phyloP scores from a whole-genome alignment of 30 jellyfish, hydroid and myxozoan genomes.

The Turritopsis dohrnii region DNA sequence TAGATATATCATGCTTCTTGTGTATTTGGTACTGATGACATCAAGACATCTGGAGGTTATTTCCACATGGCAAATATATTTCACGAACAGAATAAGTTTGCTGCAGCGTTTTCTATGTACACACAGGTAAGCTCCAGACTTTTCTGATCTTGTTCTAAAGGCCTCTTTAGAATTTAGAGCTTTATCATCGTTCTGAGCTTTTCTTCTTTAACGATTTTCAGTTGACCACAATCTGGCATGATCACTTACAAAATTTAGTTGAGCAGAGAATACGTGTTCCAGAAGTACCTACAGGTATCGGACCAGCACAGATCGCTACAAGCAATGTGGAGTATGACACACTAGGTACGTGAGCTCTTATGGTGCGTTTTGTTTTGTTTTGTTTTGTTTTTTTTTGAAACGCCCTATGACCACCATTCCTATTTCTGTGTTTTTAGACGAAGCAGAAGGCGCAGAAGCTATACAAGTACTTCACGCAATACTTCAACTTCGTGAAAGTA shows the following conservation, averaged over 20 bases:
- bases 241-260: slow-evolving; percentile 38
- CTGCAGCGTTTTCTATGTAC: slow-evolving; percentile 75
- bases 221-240: slow-evolving; percentile 90
- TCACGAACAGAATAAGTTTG: slow-evolving; percentile 75
- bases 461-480: slow-evolving; percentile 68
- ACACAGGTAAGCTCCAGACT: slow-evolving; percentile 42
- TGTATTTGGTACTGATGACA: slow-evolving; percentile 81
- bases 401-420: background rate
- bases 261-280: slow-evolving; percentile 66
- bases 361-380: background rate
- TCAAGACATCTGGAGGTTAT: slow-evolving; percentile 94
- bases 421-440: slow-evolving; percentile 39
- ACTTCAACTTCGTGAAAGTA: slow-evolving; percentile 64
- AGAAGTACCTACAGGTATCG: slow-evolving; percentile 69
- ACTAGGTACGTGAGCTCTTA: slow-evolving; percentile 39
- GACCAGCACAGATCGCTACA: slow-evolving; percentile 79
- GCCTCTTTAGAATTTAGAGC: too few relatives aligned
- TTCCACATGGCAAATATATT: slow-evolving; percentile 95
- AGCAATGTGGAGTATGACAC: slow-evolving; percentile 53
- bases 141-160: background rate
- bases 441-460: slow-evolving; percentile 95
- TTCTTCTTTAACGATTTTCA: background rate
- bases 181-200: slow-evolving; percentile 3
- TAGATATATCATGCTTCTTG: slow-evolving; percentile 85
- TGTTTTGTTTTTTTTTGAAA: background rate